Evolutionary conservation across 2,113 vertebrate species (phyloP).

Genomic region (Alosa alosa): DNA sequence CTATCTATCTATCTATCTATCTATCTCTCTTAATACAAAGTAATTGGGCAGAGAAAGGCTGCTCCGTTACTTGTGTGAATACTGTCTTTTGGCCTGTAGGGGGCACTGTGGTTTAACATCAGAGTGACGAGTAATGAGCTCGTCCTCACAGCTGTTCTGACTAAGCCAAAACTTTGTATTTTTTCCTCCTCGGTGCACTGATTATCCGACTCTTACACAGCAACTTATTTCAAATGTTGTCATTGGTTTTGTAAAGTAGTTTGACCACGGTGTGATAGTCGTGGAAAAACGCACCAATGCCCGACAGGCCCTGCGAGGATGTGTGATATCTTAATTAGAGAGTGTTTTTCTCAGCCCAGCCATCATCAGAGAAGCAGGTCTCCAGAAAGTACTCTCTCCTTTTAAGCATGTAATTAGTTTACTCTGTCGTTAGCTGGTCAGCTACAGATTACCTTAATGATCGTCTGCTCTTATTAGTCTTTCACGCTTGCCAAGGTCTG

Average conservation of each 20-base stretch:
- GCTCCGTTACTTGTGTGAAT: background rate
- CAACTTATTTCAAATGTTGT: background rate
- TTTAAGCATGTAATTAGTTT: slow-evolving; percentile 53
- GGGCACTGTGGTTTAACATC: slow-evolving; percentile 67
- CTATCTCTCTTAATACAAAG: background rate
- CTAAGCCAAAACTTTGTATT: slow-evolving; percentile 20
- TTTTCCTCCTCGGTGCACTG: background rate
- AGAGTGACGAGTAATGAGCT: background rate
- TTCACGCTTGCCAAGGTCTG: slow-evolving; percentile 42
- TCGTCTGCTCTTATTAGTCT: slow-evolving; percentile 44
- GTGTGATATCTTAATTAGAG: slow-evolving; percentile 46
- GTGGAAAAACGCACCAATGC: background rate
- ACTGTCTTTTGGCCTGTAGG: slow-evolving; percentile 49
- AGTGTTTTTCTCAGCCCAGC: slow-evolving; percentile 25
- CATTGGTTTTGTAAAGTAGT: background rate
- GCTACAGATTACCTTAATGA: slow-evolving; percentile 57
- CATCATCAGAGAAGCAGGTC: slow-evolving; percentile 31
- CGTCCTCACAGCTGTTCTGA: slow-evolving; percentile 17
- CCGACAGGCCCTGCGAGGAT: background rate
- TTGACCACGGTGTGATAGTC: background rate
- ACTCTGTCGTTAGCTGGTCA: slow-evolving; percentile 38
- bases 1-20: background rate
- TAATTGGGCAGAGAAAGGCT: background rate
- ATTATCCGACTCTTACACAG: slow-evolving; percentile 10
- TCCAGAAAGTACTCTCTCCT: slow-evolving; percentile 24